Base-by-base conservation (phyloP, 2,113 vertebrate species). In the Cichladusa arquata region DNA sequence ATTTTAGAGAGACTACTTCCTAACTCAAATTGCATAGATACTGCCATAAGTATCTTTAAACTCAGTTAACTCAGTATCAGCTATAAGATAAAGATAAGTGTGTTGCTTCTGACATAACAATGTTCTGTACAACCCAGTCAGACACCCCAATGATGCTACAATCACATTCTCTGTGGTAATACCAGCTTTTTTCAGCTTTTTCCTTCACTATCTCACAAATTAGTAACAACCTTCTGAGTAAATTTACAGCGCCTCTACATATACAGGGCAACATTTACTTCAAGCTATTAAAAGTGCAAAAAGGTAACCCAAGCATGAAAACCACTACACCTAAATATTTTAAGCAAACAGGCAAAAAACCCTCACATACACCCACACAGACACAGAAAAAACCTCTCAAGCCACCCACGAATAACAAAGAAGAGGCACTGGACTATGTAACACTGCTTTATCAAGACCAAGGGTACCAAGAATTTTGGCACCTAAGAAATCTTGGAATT, bases 331-430 rank as follows among this genome's bases (percentile, higher is more conserved):
- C 9, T 57, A 48, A 84, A 48, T 60, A 38, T 23, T 54, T 66
- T 12, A 70, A 69, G 16, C 47, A 47, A 38, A 26, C 15, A 33
- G 26, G 8, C 10, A 80, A 67, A 73, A 23, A 36, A 54, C 9
- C 3, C 2, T 2, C 9, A 45, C 12, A 12, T 29, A 45, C 62
- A 42, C 5, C 2, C 24, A 4, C 23, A 8, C 17, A 42, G 3
- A 22, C 8, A 25, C 11, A 48, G 3, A 70, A 29, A 28, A 22
- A 22, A 0, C 20, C 14, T 66, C 23, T 34, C 34, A 69, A 15
- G 2, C 9, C 25, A 54, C 8, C 5, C 40, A 50, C 31, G 69
- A 82, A 74, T 8, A 79, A 29, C 1, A 6, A 74, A 64, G 2
- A 74, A 64, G 2, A 81, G n/a, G 24, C 34, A 82, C 2, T 8